Base-by-base conservation (phyloP, 2,797 vertebrate genomes). In the Nannoperca australis region DNA sequence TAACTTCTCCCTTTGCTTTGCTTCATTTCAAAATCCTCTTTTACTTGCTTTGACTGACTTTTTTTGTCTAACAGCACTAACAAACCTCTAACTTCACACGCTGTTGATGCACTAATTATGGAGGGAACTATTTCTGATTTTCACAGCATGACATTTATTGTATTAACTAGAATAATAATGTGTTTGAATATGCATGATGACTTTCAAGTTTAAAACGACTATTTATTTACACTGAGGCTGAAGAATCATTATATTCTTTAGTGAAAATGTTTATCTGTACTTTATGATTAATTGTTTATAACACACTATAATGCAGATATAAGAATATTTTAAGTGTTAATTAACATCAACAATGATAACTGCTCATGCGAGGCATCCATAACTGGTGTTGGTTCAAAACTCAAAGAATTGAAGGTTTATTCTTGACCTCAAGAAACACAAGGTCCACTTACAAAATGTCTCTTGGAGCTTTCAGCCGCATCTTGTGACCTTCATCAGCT, bases 1-100 rank as follows among this genome's bases (percentile, higher is more conserved):
- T 96, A 86, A 90, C 85, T 81, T 89, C 86, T 89, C 79, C 89
- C 81, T 88, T 84, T 88, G 59, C 89, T 90, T 78, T 83, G 76
- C 81, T 85, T 91, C 81, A 44, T 87, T 86, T 83, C 27, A 38
- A 38, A 38, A 10, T 38, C 49, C 51, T 45, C 59, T 22, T 70
- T 61, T 32, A 27, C 45, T 36, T 30, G 2, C 64, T 82, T 54
- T 53, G 4, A 42, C 11, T 32, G 0, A 3, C 5, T 78, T 74
- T 51, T 22, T 30, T 70, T 70, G 71, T 67, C 84, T 91, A 83
- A 88, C 88, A 69, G n/a, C 58, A 90, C 73, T 91, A 88, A 90
- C 81, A 64, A 4, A 58, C 58, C 5, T 53, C 38, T 76, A 53
- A 68, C 59, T 45, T 68, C 32, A 32, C 34, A 14, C 7, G 2